Evolutionary conservation across 2,888 invertebrate species (phyloP).

Genomic region (Ophion costatus): DNA sequence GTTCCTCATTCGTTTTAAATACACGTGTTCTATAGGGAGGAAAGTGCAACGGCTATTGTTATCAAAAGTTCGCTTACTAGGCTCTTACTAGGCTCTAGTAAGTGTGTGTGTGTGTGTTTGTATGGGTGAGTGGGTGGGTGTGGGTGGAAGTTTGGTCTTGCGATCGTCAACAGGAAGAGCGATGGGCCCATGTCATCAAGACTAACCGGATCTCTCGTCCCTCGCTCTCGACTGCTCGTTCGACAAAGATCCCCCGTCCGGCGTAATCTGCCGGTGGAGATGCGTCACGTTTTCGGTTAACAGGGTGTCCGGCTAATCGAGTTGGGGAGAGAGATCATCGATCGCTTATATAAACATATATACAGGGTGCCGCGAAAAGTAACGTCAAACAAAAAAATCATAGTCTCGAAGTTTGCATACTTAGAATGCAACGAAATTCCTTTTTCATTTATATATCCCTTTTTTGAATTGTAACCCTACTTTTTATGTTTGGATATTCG

Average conservation of each 20-base stretch:
- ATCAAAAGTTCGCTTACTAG: too few species aligned
- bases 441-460: too few species aligned
- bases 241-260: constrained; percentile 33
- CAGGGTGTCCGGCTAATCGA: constrained; percentile 66
- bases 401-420: too few species aligned
- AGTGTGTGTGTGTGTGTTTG: constrained; percentile 13
- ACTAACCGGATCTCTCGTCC: constrained; percentile 55
- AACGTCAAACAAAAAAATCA: too few species aligned
- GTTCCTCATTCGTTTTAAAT: too few species aligned
- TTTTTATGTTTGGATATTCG: too few species aligned
- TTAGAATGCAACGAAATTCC: too few species aligned
- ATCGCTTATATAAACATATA: constrained; percentile 44
- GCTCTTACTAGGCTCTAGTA: too few species aligned
- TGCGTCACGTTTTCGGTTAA: constrained; percentile 68
- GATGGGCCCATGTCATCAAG: constrained; percentile 59
- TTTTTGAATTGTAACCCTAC: too few species aligned
- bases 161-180: constrained; percentile 57
- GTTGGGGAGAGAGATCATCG: constrained; percentile 61
- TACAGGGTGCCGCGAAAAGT: background rate
- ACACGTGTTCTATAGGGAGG: too few species aligned
- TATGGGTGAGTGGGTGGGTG: background rate
- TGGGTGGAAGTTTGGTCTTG: background rate
- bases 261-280: constrained; percentile 59
- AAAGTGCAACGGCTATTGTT: too few species aligned
- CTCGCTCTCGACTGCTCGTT: constrained; percentile 10